Percentiles rank a stretch among this genome's conserved stretches.
These are phyloP conservation scores for Parazoanthus atlanticus DNA, from an alignment of 92 coral and sea anemone genomes.

Conservation along the genomic window DNA sequence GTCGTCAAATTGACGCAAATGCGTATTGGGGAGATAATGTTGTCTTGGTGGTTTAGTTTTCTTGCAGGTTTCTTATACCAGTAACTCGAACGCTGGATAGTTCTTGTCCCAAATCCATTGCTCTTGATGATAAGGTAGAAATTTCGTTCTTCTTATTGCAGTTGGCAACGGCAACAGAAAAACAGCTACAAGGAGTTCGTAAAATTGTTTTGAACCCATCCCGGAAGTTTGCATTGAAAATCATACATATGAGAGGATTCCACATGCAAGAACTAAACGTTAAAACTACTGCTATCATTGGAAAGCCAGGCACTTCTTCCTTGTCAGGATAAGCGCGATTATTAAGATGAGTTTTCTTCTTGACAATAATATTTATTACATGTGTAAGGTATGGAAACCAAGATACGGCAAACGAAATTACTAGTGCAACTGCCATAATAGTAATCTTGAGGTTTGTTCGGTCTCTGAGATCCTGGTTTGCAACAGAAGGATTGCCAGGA, in stretches of 20 bases:
- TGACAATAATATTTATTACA: background rate
- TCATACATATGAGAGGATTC: background rate
- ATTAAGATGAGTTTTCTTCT: no score
- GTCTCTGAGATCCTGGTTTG: constrained; percentile 1
- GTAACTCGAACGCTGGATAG: background rate
- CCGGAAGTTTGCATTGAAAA: background rate
- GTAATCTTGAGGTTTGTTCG: background rate
- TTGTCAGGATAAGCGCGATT: no score
- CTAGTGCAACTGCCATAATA: background rate
- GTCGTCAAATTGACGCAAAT: no score
- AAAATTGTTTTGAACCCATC: background rate
- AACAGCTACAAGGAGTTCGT: background rate
- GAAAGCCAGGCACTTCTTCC: no score
- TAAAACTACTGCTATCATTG: background rate
- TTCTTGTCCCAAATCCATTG: background rate
- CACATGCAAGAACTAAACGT: background rate
- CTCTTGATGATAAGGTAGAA: background rate
- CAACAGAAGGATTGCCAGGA: background rate
- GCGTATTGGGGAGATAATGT: no score
- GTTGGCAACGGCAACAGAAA: background rate
- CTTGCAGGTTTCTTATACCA: background rate
- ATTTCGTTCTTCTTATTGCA: background rate
- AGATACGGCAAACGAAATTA: background rate
- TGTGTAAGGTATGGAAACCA: background rate
- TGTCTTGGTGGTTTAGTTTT: background rate